Percentiles rank a stretch among this genome's conserved stretches.
phyloP scores from a whole-genome alignment of 2,888 invertebrate species.

The Conus canariensis region DNA sequence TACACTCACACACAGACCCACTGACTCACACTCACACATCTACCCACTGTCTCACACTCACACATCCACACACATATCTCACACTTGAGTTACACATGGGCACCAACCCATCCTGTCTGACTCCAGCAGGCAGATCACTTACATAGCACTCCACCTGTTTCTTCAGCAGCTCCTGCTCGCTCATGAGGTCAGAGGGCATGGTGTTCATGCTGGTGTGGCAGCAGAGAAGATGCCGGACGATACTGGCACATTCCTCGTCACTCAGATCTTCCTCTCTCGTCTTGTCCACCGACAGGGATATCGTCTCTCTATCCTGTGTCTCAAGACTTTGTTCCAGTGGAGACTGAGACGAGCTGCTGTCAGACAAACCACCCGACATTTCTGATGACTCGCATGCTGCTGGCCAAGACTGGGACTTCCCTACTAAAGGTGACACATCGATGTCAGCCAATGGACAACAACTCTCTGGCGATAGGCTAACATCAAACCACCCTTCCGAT shows the following conservation, averaged over 20 bases:
- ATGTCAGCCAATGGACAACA: no score
- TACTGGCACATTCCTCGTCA: slow-evolving; percentile 8
- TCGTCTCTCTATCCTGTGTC: background rate
- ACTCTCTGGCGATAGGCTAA: no score
- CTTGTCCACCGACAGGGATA: background rate
- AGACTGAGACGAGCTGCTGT: background rate
- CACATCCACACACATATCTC: no score
- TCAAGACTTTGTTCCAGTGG: background rate
- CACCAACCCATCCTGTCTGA: no score
- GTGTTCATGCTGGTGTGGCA: background rate
- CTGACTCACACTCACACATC: background rate
- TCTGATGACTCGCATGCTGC: background rate
- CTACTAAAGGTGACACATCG: no score
- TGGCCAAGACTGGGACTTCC: no score
- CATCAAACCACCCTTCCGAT: background rate
- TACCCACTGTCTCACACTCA: no score
- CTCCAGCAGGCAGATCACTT: background rate
- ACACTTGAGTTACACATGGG: no score
- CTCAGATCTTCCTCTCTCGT: background rate
- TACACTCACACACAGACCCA: no score
- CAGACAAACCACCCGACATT: background rate
- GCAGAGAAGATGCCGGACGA: slow-evolving; percentile 17
- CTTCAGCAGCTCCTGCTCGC: slow-evolving; percentile 25
- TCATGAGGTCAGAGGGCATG: background rate
- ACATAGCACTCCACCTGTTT: slow-evolving; percentile 36